These are phyloP conservation scores for Muscicapa adusta DNA, from an alignment of 2,113 vertebrate genomes.

Conservation along the genomic window DNA sequence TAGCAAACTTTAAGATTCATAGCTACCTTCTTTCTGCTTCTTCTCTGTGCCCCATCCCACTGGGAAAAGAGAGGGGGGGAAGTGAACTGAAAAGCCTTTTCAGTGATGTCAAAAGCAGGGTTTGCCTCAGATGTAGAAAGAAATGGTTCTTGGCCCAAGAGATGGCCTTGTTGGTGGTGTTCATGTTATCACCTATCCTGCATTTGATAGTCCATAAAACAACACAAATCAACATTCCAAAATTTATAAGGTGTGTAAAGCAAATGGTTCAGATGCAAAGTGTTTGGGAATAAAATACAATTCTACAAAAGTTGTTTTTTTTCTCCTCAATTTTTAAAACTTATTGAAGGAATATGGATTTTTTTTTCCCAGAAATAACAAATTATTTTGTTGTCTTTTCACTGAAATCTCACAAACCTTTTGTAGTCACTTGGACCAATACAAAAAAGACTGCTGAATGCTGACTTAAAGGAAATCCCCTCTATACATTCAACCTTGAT, in stretches of 20 bases:
- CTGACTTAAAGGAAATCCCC: not conserved
- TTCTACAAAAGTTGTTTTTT: not conserved
- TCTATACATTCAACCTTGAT: not conserved
- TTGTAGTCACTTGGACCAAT: not conserved
- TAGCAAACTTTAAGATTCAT: not conserved
- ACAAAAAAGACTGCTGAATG: not conserved
- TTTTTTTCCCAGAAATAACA: not conserved
- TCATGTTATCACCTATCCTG: accelerated
- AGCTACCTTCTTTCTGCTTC: not conserved
- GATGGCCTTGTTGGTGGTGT: not conserved
- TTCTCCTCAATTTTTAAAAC: not conserved
- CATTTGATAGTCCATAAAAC: not conserved
- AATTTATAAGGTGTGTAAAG: accelerated
- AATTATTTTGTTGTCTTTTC: not conserved
- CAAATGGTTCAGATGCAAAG: not conserved
- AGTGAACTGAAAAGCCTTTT: not conserved
- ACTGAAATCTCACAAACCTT: not conserved
- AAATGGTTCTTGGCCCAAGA: not conserved
- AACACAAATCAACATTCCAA: not conserved
- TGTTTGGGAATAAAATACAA: not conserved
- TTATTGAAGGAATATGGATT: not conserved
- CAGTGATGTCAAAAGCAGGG: not conserved
- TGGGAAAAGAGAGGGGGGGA: not conserved
- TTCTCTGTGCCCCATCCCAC: not conserved
- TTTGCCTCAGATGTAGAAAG: not conserved